These are phyloP conservation scores for Paraplagusia blochii DNA, from an alignment of 2,113 vertebrate species.

Conservation along the genomic window DNA sequence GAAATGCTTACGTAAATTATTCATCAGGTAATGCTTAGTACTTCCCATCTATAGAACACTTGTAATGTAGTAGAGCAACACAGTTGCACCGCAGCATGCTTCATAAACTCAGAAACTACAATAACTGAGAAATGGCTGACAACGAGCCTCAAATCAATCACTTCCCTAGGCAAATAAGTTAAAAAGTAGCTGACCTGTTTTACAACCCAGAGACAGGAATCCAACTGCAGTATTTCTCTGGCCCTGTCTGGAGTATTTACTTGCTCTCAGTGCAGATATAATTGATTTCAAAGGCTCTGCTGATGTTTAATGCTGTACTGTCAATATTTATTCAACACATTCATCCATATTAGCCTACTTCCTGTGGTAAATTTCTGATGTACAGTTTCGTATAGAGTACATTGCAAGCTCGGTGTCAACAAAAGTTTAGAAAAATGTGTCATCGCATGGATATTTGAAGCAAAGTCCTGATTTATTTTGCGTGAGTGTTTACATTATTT, in stretches of 20 bases:
- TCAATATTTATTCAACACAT: background rate
- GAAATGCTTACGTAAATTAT: constrained; percentile 8
- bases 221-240: background rate
- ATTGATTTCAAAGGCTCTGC: constrained; percentile 16
- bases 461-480: no score
- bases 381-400: background rate
- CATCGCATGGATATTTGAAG: background rate
- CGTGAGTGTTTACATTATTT: no score
- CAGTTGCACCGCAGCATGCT: background rate
- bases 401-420: background rate
- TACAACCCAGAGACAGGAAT: constrained; percentile 9
- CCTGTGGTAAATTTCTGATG: background rate
- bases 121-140: background rate
- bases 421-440: background rate
- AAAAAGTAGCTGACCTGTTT: constrained; percentile 4
- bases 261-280: constrained; percentile 9
- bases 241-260: constrained; percentile 17
- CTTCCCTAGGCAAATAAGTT: background rate
- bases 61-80: constrained; percentile 11
- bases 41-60: background rate
- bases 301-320: background rate
- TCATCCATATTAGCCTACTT: background rate
- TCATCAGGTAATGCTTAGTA: background rate
- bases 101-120: background rate
- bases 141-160: background rate